phyloP scores from a whole-genome alignment of 2,888 invertebrate genomes.

The Chrysolina americana region DNA sequence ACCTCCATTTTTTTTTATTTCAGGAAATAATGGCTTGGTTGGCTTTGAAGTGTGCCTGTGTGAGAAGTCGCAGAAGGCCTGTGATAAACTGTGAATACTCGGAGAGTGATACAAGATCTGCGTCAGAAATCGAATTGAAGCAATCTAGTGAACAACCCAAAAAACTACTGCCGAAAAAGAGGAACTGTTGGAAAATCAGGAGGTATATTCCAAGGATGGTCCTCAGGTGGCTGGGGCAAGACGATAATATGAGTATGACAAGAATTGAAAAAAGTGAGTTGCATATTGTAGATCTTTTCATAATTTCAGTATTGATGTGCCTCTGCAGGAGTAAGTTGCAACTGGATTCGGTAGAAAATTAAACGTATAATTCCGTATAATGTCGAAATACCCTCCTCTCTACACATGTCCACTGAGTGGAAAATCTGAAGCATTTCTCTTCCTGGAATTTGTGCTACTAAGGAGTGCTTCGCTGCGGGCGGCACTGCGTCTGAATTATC shows the following conservation, averaged over 20 bases:
- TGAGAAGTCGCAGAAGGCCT: conserved; percentile 51
- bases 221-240: conserved; percentile 78
- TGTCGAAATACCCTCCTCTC: too few relatives aligned
- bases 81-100: conserved; percentile 70
- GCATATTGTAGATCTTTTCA: too few relatives aligned
- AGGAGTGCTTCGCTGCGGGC: too few relatives aligned
- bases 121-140: conserved; percentile 71
- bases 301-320: too few relatives aligned
- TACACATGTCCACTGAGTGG: too few relatives aligned
- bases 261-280: conserved; percentile 84
- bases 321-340: too few relatives aligned
- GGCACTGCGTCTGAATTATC: too few relatives aligned
- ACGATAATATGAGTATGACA: conserved; percentile 82
- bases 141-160: conserved; percentile 68
- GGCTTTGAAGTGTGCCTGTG: conserved; percentile 54
- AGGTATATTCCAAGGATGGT: conserved; percentile 74
- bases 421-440: too few relatives aligned
- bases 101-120: conserved; percentile 61
- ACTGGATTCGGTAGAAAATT: too few relatives aligned
- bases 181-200: conserved; percentile 52
- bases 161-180: conserved; percentile 66
- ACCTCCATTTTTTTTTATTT: background rate
- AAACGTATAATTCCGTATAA: too few relatives aligned
- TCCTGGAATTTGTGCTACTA: too few relatives aligned
- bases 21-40: conserved; percentile 48